Evolutionary conservation across 2,797 vertebrate species (phyloP).

Genomic region (Vultur gryphus): DNA sequence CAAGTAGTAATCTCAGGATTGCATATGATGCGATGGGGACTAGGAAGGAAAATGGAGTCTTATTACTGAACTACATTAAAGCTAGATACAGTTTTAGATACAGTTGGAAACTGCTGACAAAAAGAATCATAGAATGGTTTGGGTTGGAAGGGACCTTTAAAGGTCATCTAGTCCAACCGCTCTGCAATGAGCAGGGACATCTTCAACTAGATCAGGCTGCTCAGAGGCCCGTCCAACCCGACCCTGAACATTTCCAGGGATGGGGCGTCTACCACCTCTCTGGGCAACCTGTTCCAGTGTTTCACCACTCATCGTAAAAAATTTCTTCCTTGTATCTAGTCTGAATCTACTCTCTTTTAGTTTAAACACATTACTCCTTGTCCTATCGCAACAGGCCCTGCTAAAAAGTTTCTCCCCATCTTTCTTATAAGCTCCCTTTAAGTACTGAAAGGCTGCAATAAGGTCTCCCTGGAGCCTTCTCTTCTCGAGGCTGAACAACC

Average conservation of each 20-base stretch:
- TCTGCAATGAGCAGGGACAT: background rate
- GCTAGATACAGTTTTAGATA: background rate
- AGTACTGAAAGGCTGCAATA: background rate
- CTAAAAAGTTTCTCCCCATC: background rate
- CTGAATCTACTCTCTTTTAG: background rate
- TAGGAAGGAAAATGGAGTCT: background rate
- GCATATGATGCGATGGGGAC: background rate
- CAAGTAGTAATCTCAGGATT: background rate
- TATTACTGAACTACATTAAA: background rate
- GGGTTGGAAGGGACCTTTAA: background rate
- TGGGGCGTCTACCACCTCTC: too few relatives aligned
- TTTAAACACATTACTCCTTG: background rate
- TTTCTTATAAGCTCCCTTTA: background rate
- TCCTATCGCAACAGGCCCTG: background rate
- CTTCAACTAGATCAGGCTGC: too few relatives aligned
- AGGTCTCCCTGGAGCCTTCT: background rate
- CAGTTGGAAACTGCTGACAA: background rate
- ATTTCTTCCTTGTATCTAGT: background rate
- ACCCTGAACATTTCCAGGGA: background rate
- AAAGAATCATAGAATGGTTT: background rate
- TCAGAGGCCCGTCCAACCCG: background rate
- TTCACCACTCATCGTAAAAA: background rate
- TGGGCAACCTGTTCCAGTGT: rapidly evolving
- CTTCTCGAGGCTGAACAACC: background rate
- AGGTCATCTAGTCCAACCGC: background rate